phyloP scores from a whole-genome alignment of 2,797 vertebrate species.

The Ctenopoma multispine region DNA sequence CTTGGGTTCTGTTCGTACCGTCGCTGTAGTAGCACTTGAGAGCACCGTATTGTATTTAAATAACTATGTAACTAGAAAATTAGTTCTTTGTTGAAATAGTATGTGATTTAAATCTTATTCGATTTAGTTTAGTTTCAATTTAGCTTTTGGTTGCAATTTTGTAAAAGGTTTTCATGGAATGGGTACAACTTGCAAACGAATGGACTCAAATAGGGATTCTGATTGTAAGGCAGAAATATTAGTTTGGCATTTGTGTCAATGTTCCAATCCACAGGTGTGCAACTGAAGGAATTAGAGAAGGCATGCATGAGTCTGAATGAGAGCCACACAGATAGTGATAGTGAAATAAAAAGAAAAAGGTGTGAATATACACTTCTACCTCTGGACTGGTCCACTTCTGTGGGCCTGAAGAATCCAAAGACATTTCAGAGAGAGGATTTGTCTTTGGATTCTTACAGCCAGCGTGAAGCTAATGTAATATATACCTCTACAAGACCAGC shows the following conservation, averaged over 20 bases:
- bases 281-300: slow-evolving; percentile 59
- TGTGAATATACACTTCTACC: slow-evolving; percentile 60
- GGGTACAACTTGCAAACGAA: slow-evolving; percentile 3
- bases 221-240: slow-evolving; percentile 15
- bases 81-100: slow-evolving; percentile 26
- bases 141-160: slow-evolving; percentile 33
- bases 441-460: slow-evolving; percentile 64
- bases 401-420: slow-evolving; percentile 54
- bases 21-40: slow-evolving; percentile 39
- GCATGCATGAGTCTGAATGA: slow-evolving; percentile 75
- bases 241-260: slow-evolving; percentile 55
- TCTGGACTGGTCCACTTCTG: slow-evolving; percentile 52
- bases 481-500: slow-evolving; percentile 57
- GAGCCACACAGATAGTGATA: slow-evolving; percentile 55
- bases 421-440: slow-evolving; percentile 43
- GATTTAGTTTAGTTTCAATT: slow-evolving; percentile 32
- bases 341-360: slow-evolving; percentile 44
- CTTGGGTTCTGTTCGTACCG: slow-evolving; percentile 35
- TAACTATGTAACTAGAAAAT: slow-evolving; percentile 37
- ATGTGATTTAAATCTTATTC: slow-evolving; percentile 22
- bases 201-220: slow-evolving; percentile 6
- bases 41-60: slow-evolving; percentile 59
- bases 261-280: slow-evolving; percentile 53
- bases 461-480: slow-evolving; percentile 16
- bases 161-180: slow-evolving; percentile 4